Evolutionary conservation across 2,113 vertebrate genomes (phyloP).

Genomic region (Eurypyga helias): DNA sequence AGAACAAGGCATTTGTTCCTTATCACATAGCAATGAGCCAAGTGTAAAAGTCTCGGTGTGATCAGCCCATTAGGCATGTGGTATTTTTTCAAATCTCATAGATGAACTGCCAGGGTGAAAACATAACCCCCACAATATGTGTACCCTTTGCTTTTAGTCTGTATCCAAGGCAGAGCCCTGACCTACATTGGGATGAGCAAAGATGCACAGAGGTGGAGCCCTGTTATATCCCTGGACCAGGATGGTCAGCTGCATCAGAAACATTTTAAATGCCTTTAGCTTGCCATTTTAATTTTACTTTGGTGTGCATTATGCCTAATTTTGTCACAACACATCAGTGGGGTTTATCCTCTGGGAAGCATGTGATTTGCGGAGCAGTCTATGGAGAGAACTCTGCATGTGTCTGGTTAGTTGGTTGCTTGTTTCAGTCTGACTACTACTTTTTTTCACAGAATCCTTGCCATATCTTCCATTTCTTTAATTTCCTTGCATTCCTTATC

Average conservation of each 20-base stretch:
- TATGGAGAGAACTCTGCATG: background rate
- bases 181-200: background rate
- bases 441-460: background rate
- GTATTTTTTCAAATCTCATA: background rate
- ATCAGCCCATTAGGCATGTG: background rate
- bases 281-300: background rate
- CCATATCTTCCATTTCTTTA: background rate
- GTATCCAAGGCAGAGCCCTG: background rate
- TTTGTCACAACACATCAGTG: background rate
- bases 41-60: background rate
- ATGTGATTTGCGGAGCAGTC: background rate
- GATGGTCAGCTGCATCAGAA: background rate
- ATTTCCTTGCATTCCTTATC: background rate
- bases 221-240: fast-evolving
- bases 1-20: background rate
- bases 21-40: background rate
- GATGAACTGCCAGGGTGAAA: background rate
- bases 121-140: background rate
- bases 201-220: background rate
- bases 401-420: background rate
- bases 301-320: background rate
- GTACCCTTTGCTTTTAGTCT: background rate
- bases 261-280: background rate
- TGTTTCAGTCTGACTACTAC: background rate
- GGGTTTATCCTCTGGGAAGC: background rate